These are phyloP conservation scores for Onychomys torridus DNA, from an alignment of 2,797 vertebrate species.

Conservation along the genomic window DNA sequence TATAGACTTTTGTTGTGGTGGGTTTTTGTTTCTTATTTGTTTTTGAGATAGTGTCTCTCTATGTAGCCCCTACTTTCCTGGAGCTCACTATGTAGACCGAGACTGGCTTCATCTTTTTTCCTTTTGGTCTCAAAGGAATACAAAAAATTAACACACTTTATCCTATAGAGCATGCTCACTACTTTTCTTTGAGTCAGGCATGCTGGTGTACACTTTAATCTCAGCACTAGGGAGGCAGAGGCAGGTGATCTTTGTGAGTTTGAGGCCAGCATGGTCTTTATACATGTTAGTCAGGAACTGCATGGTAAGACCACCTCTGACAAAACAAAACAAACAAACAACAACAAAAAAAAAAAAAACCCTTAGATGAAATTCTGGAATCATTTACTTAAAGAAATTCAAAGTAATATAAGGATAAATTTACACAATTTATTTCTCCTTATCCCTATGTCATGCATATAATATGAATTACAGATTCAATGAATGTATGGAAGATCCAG, in stretches of 20 bases:
- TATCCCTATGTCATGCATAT: neutral
- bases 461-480: neutral
- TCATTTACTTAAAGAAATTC: conserved; percentile 19
- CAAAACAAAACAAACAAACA: too few relatives aligned
- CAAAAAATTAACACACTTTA: conserved; percentile 38
- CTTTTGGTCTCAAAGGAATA: neutral
- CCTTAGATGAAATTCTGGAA: conserved; percentile 25
- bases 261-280: neutral
- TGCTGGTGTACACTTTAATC: too few relatives aligned
- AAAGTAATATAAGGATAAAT: neutral
- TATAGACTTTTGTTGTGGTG: neutral
- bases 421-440: neutral
- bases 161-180: neutral
- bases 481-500: neutral
- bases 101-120: neutral
- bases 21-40: neutral
- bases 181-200: neutral
- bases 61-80: neutral
- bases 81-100: neutral
- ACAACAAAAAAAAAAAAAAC: too few relatives aligned
- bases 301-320: neutral
- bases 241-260: neutral
- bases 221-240: neutral
- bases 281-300: neutral
- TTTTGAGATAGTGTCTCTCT: neutral